Base-by-base conservation (phyloP, 2,113 vertebrate species). In the Alethe diademata region DNA sequence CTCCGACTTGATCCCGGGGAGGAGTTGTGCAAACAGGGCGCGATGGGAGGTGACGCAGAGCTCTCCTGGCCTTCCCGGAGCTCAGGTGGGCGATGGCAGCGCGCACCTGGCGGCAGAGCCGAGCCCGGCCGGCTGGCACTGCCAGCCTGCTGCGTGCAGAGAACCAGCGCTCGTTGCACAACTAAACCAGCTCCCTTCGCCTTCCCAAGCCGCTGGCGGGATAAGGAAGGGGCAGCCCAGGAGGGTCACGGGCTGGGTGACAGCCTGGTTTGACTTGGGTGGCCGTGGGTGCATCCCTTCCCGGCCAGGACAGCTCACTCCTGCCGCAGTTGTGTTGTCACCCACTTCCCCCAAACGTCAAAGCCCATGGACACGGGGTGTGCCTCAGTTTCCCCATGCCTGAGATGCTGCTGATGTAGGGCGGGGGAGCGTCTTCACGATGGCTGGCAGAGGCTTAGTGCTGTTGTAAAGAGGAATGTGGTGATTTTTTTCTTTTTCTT, bases 311-410 rank as follows among this genome's bases (percentile, higher is more conserved):
- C 9, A 2, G 79, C 71, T 83, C 11, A 0, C 24, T 72, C 56
- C 20, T 86, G 16, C 50, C 1, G 0, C 5, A 2, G 24, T 33
- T 38, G 2, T 5, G 0, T 6, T 19, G 47, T 58, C 83, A 69
- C 29, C 53, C 13, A 3, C 66, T 82, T 88, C 61, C 61, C 53
- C 5, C 15, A 60, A 54, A 8, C 1, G 5, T 15, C 12, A 47
- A 36, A 62, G 38, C 42, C 14, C 0, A 0, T 3, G 47, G 19
- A 4, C 0, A 0, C 1, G 1, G 73, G 80, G 69, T 1, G 88
- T 96, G 95, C 95, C 90, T 95, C 90, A n/a, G 87, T 92, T 95
- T 96, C 93, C 95, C 92, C 81, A 26, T 62, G 43, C 73, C 58
- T 33, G 9, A 86, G 67, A 48, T 76, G 4, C 6, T 50, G 74